phyloP scores from a whole-genome alignment of 2,797 vertebrate species.

The Pelobates cultripes region DNA sequence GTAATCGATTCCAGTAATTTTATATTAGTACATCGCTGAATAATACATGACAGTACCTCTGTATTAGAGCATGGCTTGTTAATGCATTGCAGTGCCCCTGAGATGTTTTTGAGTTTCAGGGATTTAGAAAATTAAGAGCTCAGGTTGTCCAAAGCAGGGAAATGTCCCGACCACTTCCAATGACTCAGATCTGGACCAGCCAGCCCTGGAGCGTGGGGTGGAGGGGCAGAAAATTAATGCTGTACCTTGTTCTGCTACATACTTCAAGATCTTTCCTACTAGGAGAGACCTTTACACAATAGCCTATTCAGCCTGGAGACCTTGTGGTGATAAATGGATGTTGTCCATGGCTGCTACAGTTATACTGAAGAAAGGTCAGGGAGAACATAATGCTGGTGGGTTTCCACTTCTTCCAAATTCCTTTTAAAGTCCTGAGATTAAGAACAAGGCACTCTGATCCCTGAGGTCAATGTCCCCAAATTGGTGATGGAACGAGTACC shows the following conservation, averaged over 20 bases:
- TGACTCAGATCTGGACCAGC: conserved; percentile 32
- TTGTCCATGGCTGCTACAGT: too few species aligned
- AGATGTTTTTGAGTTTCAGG: too few species aligned
- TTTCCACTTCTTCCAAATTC: too few species aligned
- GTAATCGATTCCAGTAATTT: not conserved
- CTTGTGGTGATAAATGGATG: too few species aligned
- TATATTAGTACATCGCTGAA: conserved; percentile 27
- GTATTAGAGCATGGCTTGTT: conserved; percentile 6
- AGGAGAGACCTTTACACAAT: conserved; percentile 32
- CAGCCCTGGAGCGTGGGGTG: conserved; percentile 10
- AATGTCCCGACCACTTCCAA: not conserved
- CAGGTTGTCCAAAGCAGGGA: not conserved
- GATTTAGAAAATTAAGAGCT: not conserved
- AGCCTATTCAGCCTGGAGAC: not conserved
- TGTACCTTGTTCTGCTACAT: conserved; percentile 47
- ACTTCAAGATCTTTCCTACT: conserved; percentile 1
- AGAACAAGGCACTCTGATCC: conserved; percentile 7
- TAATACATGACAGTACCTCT: conserved; percentile 5
- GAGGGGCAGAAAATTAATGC: conserved; percentile 16
- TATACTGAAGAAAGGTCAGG: too few species aligned
- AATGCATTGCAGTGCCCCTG: too few species aligned
- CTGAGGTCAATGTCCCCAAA: not conserved
- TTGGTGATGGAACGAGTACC: not conserved
- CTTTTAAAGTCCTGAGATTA: not conserved
- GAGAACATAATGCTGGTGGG: not conserved